Evolutionary conservation across 2,113 vertebrate species (phyloP).

Genomic region (Dascyllus trimaculatus): DNA sequence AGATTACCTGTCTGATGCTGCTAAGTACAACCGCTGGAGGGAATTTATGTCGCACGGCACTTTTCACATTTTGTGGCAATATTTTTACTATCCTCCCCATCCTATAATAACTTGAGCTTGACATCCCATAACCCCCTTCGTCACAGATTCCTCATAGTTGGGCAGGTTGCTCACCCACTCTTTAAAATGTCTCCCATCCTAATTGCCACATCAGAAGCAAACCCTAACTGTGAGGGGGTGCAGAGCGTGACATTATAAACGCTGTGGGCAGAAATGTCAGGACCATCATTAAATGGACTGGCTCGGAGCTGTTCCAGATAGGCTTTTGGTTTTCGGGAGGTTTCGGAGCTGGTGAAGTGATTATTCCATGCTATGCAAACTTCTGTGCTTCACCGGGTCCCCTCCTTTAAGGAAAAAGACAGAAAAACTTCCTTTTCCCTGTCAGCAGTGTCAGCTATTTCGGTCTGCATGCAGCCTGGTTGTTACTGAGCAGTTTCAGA

Average conservation of each 20-base stretch:
- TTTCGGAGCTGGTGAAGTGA: conserved; percentile 26
- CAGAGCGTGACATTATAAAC: conserved; percentile 65
- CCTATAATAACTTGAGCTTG: conserved; percentile 14
- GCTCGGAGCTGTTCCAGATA: conserved; percentile 15
- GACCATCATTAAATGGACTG: conserved; percentile 61
- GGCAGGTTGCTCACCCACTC: conserved; percentile 43
- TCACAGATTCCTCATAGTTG: conserved; percentile 25
- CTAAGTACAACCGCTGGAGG: not conserved
- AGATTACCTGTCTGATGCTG: not conserved
- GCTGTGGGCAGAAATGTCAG: conserved; percentile 71
- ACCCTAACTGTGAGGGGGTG: conserved; percentile 56
- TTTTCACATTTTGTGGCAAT: conserved; percentile 15
- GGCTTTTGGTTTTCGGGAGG: conserved; percentile 24
- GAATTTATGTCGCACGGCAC: not conserved
- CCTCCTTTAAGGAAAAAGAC: not conserved
- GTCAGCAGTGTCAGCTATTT: conserved; percentile 64
- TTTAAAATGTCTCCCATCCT: conserved; percentile 57
- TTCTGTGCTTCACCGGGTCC: conserved; percentile 17
- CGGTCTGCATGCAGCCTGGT: conserved; percentile 37
- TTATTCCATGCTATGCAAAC: conserved; percentile 34
- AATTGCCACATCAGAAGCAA: conserved; percentile 69
- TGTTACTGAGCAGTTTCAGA: conserved; percentile 62
- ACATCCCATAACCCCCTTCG: conserved; percentile 20
- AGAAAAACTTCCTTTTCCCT: conserved; percentile 16
- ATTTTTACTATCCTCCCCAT: conserved; percentile 17